Evolutionary conservation across 2,888 invertebrate species (phyloP), one percentile per base, ranked within the genome.

Genomic region (Leptinotarsa juncta): DNA sequence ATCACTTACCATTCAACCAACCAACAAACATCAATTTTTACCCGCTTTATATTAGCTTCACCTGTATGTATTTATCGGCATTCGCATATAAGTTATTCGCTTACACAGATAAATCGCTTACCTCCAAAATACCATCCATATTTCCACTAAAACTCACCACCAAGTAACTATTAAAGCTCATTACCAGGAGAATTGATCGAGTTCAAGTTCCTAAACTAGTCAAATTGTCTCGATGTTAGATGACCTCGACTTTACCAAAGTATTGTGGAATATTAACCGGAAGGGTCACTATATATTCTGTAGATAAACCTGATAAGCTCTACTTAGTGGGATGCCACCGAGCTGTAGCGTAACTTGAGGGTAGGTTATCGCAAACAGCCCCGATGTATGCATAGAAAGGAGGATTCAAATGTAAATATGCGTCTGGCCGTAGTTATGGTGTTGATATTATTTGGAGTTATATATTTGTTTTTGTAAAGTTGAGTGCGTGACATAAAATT

Each of bases 231-330:
- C 12, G 53, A n/a, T 53, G 18, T 18, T 53, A 20, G 18, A 53
- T 18, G 53, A 53, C 53, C 53, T 53, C 53, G 18, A 53, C 18
- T 53, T 53, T 18, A 18, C 53, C 53, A 53, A 18, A 53, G 53
- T 53, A 53, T 53, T 53, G 53, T 53, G 10, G 53, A 53, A 53
- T 53, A 53, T 53, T 53, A 53, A 53, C 53, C 53, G 53, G 53
- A 53, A 18, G 53, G 53, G 53, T 53, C 53, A 53, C 53, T 53
- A 53, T 53, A 53, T 53, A 53, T 53, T 53, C 18, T 53, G 53
- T 12, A 53, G 53, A 53, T 53, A 53, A 53, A 53, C 53, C 18
- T 18, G 53, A 53, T 53, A 53, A 53, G 53, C 53, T 53, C 18
- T 53, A 53, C 53, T 53, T 53, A 53, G 53, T 53, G 53, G 53